Base-by-base conservation (phyloP, 1,140 invertebrate species). In the Maconellicoccus hirsutus region DNA sequence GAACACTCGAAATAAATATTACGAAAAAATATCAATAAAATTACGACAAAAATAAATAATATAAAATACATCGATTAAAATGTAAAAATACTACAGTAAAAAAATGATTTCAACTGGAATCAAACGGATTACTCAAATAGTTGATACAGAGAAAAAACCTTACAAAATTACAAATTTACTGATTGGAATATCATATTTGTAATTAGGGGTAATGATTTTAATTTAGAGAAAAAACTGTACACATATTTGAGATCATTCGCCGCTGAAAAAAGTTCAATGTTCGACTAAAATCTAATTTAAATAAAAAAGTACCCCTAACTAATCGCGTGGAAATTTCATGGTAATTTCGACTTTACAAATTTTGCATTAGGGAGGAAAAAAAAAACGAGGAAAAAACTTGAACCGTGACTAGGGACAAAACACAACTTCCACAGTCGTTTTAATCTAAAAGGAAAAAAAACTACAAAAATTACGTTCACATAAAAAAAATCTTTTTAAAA, bases 1-100 rank as follows among this genome's bases (percentile, higher is more conserved):
- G 61, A 66, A 66, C 61, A 25, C 61, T 25, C 61, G 25, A 66
- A 25, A 25, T 25, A 25, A 25, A 66, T 25, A 66, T 66, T 66
- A 66, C 22, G 61, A 66, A 26, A 66, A 66, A 66, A 16, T 66
- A 66, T 8, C 21, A 26, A 26, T 66, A 66, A 66, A 59, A 23
- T 66, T 66, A 66, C 61, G 22, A 66, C 61, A 66, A 66, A 59
- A 66, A 66, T 25, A 25, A 25, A 66, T 66, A 66, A 66, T 25
- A 66, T 23, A 66, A 25, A 66, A 66, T 25, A 66, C 25, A 66
- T 19, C 61, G 42, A 52, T 52, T 52, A 52, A 52, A 52, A 52
- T 52, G 42, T 52, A 52, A 52, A 52, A 52, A 52, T 52, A 52
- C 42, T 52, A 52, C 42, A 52, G n/a, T 52, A 52, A 8, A 52